These are phyloP conservation scores for Petrocephalus microphthalmus DNA, from an alignment of 2,113 vertebrate genomes.

Conservation along the genomic window DNA sequence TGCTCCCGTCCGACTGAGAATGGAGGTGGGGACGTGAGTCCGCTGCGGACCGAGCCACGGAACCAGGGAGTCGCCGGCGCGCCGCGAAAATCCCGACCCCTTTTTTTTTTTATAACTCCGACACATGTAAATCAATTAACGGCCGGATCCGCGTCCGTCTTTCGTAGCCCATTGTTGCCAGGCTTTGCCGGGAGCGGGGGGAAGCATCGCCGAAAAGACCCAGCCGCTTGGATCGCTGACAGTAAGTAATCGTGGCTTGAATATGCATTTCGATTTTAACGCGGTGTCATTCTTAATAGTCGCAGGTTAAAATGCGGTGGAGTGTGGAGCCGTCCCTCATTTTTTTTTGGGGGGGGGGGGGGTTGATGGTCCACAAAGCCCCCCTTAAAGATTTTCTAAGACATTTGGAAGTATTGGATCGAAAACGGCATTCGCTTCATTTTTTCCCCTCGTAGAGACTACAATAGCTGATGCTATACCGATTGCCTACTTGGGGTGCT, in stretches of 20 bases:
- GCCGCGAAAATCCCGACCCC: neutral
- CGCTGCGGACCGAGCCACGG: neutral
- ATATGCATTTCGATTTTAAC: neutral
- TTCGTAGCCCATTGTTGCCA: neutral
- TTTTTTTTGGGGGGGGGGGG: too few relatives aligned
- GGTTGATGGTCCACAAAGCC: neutral
- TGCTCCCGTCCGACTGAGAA: neutral
- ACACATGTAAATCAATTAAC: neutral
- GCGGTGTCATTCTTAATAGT: neutral
- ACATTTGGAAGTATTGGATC: neutral
- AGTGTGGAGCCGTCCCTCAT: neutral
- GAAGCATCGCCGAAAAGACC: neutral
- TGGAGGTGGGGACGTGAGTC: slow-evolving; percentile 15
- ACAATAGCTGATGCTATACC: neutral
- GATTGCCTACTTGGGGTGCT: neutral
- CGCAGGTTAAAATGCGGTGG: neutral
- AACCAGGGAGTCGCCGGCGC: neutral
- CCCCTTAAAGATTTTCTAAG: neutral
- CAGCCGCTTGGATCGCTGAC: neutral
- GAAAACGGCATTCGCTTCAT: neutral
- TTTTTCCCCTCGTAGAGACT: neutral
- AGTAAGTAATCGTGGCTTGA: slow-evolving; percentile 18
- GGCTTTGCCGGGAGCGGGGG: neutral
- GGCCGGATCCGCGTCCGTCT: neutral
- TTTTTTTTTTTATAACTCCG: neutral